These are phyloP conservation scores for Clinocottus analis DNA, from an alignment of 2,113 vertebrate genomes.

Conservation along the genomic window DNA sequence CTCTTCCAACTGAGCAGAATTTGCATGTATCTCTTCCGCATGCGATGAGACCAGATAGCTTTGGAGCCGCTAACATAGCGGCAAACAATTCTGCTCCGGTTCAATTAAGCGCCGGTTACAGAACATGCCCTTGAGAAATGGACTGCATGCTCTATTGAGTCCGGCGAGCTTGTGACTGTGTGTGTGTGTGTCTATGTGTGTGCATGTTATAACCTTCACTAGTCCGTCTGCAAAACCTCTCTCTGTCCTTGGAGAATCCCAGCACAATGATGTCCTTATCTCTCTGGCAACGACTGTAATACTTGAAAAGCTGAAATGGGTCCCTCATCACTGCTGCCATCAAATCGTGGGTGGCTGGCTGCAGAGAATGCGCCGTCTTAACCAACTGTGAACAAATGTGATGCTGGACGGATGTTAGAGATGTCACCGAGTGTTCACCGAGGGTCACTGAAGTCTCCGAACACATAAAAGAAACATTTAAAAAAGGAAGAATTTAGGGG, in stretches of 20 bases:
- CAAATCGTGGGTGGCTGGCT: conserved; percentile 74
- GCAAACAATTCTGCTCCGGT: conserved; percentile 70
- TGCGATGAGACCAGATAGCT: conserved; percentile 56
- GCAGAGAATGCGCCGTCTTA: conserved; percentile 65
- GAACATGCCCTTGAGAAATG: conserved; percentile 76
- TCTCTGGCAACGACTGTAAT: conserved; percentile 82
- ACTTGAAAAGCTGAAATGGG: conserved; percentile 78
- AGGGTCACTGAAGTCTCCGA: conserved; percentile 5
- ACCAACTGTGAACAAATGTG: conserved; percentile 52
- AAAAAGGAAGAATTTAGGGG: not conserved
- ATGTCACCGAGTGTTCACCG: conserved; percentile 13
- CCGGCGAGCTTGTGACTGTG: conserved; percentile 9
- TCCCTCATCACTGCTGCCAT: conserved; percentile 78
- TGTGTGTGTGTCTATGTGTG: not conserved
- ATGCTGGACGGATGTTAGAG: conserved; percentile 24
- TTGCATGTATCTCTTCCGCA: conserved; percentile 42
- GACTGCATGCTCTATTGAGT: conserved; percentile 72
- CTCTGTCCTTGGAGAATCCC: conserved; percentile 77
- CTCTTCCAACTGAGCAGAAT: conserved; percentile 23
- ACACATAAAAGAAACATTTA: not conserved
- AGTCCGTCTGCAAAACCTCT: conserved; percentile 75
- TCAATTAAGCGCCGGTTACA: conserved; percentile 73
- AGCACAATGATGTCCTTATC: conserved; percentile 81
- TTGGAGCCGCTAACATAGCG: conserved; percentile 50
- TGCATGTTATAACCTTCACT: conserved; percentile 72